A percentile compares a stretch with the other conserved stretches of the same genome.
phyloP scores from a whole-genome alignment of 2,113 vertebrate genomes.

The Gulo gulo region DNA sequence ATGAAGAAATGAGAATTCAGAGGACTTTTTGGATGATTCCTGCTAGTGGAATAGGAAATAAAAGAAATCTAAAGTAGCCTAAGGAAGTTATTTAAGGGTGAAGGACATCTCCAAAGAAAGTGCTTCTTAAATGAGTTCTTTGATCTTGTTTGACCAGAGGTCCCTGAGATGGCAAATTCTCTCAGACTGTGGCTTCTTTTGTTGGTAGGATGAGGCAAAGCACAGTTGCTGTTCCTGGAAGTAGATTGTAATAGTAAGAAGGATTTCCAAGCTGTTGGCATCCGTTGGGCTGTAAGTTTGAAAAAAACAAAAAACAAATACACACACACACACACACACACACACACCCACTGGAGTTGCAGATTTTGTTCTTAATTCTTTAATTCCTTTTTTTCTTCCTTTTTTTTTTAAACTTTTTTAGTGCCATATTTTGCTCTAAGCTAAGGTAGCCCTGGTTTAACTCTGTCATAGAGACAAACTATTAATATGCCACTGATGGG shows the following conservation, averaged over 20 bases:
- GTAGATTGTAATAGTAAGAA: not conserved
- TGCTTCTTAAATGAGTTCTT: not conserved
- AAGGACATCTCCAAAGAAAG: not conserved
- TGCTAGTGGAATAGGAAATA: not conserved
- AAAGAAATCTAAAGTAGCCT: not conserved
- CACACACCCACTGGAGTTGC: not conserved
- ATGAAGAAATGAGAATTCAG: slow-evolving; percentile 13
- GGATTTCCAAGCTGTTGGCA: not conserved
- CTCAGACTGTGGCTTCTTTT: not conserved
- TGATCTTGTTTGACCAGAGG: not conserved
- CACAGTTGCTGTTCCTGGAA: not conserved
- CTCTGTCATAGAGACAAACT: not conserved
- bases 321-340: too few relatives aligned
- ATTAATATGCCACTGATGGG: not conserved
- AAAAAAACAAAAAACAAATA: not conserved
- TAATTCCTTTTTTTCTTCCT: not conserved
- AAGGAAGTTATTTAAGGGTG: not conserved
- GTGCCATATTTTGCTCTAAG: not conserved
- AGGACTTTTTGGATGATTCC: not conserved
- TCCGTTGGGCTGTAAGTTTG: not conserved
- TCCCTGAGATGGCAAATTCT: not conserved
- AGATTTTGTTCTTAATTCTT: not conserved
- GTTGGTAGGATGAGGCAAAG: not conserved
- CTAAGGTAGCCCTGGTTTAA: not conserved
- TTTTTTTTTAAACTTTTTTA: not conserved